phyloP scores from a whole-genome alignment of 2,888 invertebrate species.

The Machimus rusticus region DNA sequence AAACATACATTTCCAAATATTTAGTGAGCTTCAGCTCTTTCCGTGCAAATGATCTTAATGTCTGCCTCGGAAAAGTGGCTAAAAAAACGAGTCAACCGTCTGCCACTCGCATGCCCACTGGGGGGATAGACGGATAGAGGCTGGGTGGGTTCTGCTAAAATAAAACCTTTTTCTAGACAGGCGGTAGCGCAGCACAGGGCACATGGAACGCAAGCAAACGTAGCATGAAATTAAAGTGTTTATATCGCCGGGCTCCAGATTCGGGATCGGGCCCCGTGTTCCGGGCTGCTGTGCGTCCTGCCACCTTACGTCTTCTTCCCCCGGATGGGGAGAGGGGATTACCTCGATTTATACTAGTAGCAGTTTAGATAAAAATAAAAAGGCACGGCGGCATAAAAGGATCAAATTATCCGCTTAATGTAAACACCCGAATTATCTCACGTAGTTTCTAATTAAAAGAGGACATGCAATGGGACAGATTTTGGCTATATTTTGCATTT shows the following conservation, averaged over 20 bases:
- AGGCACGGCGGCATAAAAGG: conserved; percentile 26
- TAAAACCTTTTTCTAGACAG: neutral
- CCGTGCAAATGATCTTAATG: conserved; percentile 30
- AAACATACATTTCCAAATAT: conserved; percentile 33
- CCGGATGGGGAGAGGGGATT: conserved; percentile 3
- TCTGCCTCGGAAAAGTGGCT: conserved; percentile 5
- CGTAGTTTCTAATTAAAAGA: conserved; percentile 46
- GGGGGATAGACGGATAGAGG: neutral
- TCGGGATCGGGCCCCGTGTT: conserved; percentile 13
- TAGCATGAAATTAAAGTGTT: conserved; percentile 51
- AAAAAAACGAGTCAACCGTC: neutral
- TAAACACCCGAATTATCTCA: conserved; percentile 44
- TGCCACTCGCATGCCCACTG: neutral
- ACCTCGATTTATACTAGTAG: conserved; percentile 44
- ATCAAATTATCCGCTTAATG: conserved; percentile 44
- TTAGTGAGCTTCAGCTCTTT: conserved; percentile 29
- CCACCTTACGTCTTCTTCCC: neutral
- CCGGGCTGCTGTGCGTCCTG: neutral
- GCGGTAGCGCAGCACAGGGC: neutral
- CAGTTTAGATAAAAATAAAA: conserved; percentile 42
- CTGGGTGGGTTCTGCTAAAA: neutral
- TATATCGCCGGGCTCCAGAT: conserved; percentile 41
- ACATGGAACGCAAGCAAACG: conserved; percentile 44
- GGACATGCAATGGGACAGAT: conserved; percentile 37
- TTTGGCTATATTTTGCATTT: conserved; percentile 38